These are phyloP conservation scores for Drosophila leontia DNA, from an alignment of 1,140 invertebrate species.

Conservation along the genomic window DNA sequence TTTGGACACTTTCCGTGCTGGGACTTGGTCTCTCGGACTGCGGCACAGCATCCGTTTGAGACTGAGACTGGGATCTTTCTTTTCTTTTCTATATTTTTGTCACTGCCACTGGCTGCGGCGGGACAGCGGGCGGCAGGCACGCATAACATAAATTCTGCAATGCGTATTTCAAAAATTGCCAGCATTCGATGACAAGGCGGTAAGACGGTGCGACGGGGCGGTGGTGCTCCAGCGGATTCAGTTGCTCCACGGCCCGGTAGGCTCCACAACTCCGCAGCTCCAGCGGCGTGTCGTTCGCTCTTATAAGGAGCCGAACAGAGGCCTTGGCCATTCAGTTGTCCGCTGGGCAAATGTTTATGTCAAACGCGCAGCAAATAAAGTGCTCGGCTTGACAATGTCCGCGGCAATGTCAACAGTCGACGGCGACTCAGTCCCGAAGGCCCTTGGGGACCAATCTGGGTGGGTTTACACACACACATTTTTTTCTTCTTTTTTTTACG, in stretches of 20 bases:
- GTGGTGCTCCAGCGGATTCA: constrained; percentile 1
- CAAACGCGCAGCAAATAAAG: constrained; percentile 82
- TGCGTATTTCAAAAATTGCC: constrained; percentile 82
- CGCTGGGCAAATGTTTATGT: constrained; percentile 83
- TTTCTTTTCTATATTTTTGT: constrained; percentile 65
- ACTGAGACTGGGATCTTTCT: constrained; percentile 31
- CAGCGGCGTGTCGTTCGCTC: constrained; percentile 68
- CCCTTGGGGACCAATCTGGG: constrained; percentile 82
- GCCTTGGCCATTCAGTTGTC: constrained; percentile 79
- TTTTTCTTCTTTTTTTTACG: neutral
- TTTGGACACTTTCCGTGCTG: constrained; percentile 72
- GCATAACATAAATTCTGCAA: constrained; percentile 82
- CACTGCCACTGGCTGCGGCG: constrained; percentile 44
- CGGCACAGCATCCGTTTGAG: constrained; percentile 45
- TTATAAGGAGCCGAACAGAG: constrained; percentile 79
- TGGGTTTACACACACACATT: constrained; percentile 44
- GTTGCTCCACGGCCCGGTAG: constrained; percentile 7
- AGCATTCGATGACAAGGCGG: constrained; percentile 54
- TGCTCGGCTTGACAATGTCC: constrained; percentile 81
- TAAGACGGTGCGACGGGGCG: constrained; percentile 15
- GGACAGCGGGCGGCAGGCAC: constrained; percentile 55
- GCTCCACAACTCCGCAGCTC: neutral
- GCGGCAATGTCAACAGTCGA: constrained; percentile 68
- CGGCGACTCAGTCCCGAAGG: constrained; percentile 26
- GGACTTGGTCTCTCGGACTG: constrained; percentile 23